A percentile compares a stretch with the other conserved stretches of the same genome.
Conservation (phyloP, 2,888 invertebrate genomes). For the Sinhomidia bicolor region DNA sequence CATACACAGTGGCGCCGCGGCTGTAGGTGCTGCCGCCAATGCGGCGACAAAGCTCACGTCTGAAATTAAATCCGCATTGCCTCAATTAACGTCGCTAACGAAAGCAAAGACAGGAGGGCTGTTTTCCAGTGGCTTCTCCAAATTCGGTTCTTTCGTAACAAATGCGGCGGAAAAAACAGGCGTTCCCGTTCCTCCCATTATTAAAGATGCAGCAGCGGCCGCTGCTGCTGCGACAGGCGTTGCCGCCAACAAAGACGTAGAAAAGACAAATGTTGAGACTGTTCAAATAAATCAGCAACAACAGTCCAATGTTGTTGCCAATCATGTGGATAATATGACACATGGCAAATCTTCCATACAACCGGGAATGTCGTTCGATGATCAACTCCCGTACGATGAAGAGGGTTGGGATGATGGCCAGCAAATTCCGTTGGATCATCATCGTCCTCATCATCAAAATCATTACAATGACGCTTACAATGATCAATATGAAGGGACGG, state of each 20-base stretch:
- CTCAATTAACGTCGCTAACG: constrained; percentile 71
- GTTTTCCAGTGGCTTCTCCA: constrained; percentile 76
- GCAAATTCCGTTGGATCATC: constrained; percentile 32
- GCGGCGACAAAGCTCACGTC: constrained; percentile 75
- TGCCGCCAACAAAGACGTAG: constrained; percentile 36
- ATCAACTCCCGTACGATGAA: constrained; percentile 50
- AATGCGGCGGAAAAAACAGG: constrained; percentile 76
- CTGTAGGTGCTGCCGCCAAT: constrained; percentile 61
- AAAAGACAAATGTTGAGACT: constrained; percentile 70
- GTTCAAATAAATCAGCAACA: constrained; percentile 34
- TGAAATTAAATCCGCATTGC: constrained; percentile 76
- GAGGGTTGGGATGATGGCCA: constrained; percentile 62
- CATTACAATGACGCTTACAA: constrained; percentile 68
- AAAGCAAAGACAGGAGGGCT: constrained; percentile 76
- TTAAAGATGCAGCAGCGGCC: constrained; percentile 68
- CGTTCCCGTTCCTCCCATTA: constrained; percentile 71
- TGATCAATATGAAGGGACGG: constrained; percentile 70
- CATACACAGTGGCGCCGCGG: constrained; percentile 26
- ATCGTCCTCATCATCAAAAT: constrained; percentile 55
- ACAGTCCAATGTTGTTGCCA: constrained; percentile 59
- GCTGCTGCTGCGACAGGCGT: constrained; percentile 51
- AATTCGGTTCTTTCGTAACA: constrained; percentile 74
- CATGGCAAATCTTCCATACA: constrained; percentile 58
- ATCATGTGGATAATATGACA: constrained; percentile 66
- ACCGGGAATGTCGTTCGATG: constrained; percentile 43